Evolutionary conservation across 2,113 vertebrate species (phyloP).

Genomic region (Taxidea taxus): DNA sequence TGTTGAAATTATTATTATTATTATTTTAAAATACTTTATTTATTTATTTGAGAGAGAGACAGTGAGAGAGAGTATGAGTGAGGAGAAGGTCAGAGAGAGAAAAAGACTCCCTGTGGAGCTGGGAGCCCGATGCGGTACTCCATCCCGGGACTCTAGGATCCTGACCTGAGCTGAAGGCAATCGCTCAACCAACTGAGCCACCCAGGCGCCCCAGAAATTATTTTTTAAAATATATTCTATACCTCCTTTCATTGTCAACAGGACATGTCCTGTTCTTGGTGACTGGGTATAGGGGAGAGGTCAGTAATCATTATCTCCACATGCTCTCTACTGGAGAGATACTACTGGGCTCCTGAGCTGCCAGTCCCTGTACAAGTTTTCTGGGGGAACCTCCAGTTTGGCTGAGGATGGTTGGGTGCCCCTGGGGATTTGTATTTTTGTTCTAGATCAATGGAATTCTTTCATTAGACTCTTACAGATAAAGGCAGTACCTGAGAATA

Average conservation of each 20-base stretch:
- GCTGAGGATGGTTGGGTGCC: no score
- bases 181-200: no score
- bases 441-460: slow-evolving; percentile 17
- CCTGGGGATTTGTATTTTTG: not conserved
- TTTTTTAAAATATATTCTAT: not conserved
- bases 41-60: no score
- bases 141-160: no score
- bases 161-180: no score
- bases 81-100: no score
- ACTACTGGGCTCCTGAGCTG: not conserved
- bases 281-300: fast-evolving
- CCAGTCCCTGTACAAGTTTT: not conserved
- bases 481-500: not conserved
- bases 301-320: not conserved
- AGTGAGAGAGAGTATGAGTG: no score
- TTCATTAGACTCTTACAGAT: not conserved
- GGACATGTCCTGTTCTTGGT: not conserved
- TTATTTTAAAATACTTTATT: no score
- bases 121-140: no score
- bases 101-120: no score
- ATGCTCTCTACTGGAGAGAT: not conserved
- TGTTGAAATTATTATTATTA: not conserved
- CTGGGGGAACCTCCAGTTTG: not conserved
- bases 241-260: not conserved
- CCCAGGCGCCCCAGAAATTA: no score